phyloP scores from a whole-genome alignment of 2,113 vertebrate genomes.

The Tichodroma muraria region DNA sequence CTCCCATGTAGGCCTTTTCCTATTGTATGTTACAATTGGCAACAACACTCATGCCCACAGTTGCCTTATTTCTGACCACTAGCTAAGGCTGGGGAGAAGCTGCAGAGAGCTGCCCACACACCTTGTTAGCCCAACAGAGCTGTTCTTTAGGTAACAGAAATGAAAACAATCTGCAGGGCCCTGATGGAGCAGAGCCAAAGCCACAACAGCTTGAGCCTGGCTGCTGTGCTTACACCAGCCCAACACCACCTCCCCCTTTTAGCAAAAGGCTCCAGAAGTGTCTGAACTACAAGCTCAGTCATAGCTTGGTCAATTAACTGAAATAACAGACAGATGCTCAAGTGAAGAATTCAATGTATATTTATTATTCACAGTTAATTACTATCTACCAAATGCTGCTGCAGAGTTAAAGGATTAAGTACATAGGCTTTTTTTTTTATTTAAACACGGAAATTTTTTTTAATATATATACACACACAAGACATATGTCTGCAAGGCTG shows the following conservation, averaged over 20 bases:
- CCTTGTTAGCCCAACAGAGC: background rate
- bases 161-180: background rate
- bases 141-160: background rate
- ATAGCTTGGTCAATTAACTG: background rate
- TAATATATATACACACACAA: conserved; percentile 83
- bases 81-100: background rate
- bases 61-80: background rate
- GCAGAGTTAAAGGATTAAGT: conserved; percentile 82
- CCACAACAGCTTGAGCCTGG: background rate
- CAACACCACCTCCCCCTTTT: background rate
- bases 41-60: background rate
- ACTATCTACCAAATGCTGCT: conserved; percentile 81
- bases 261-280: background rate
- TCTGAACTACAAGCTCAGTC: background rate
- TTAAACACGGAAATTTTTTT: conserved; percentile 78
- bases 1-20: rapidly evolving
- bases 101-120: background rate
- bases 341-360: conserved; percentile 77
- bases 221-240: background rate
- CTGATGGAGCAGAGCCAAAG: background rate
- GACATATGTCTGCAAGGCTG: conserved; percentile 81
- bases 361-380: conserved; percentile 87
- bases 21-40: rapidly evolving
- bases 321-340: conserved; percentile 61
- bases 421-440: conserved; percentile 75